Evolutionary conservation across 2,888 invertebrate species (phyloP).

Genomic region (Ctenicera cuprea): DNA sequence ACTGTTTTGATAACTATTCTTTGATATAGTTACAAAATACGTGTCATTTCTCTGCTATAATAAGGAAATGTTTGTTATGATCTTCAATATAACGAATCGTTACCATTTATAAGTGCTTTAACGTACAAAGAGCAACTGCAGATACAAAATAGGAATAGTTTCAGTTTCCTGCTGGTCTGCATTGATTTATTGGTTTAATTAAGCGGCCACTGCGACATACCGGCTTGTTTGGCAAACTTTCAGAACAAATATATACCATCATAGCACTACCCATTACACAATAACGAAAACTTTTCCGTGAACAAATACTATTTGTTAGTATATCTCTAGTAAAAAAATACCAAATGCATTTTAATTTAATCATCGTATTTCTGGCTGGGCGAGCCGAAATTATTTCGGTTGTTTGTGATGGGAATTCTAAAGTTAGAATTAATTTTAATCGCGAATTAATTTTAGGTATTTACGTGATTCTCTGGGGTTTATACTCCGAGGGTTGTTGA

Average conservation of each 20-base stretch:
- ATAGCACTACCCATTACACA: background rate
- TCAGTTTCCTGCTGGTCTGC: constrained; percentile 31
- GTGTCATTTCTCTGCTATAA: too few relatives aligned
- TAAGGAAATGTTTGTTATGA: too few relatives aligned
- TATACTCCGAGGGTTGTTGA: background rate
- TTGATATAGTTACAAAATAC: too few relatives aligned
- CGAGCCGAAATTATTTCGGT: background rate
- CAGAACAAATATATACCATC: constrained; percentile 39
- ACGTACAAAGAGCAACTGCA: background rate
- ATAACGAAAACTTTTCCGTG: constrained; percentile 11
- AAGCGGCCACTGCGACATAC: constrained; percentile 43
- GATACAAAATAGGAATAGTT: constrained; percentile 37
- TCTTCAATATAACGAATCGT: too few relatives aligned
- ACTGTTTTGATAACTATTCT: too few relatives aligned
- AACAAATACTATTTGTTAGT: constrained; percentile 8
- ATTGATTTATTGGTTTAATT: constrained; percentile 54
- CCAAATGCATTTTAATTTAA: constrained; percentile 12
- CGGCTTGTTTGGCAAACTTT: constrained; percentile 45
- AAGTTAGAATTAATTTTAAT: constrained; percentile 41
- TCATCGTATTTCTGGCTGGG: background rate
- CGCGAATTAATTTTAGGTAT: constrained; percentile 43
- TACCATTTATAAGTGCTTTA: constrained; percentile 15
- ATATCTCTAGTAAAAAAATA: constrained; percentile 5
- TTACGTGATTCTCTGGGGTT: constrained; percentile 36
- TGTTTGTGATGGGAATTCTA: constrained; percentile 37